These are phyloP conservation scores for Monochamus alternatus DNA, from an alignment of 2,888 invertebrate species.

Conservation along the genomic window DNA sequence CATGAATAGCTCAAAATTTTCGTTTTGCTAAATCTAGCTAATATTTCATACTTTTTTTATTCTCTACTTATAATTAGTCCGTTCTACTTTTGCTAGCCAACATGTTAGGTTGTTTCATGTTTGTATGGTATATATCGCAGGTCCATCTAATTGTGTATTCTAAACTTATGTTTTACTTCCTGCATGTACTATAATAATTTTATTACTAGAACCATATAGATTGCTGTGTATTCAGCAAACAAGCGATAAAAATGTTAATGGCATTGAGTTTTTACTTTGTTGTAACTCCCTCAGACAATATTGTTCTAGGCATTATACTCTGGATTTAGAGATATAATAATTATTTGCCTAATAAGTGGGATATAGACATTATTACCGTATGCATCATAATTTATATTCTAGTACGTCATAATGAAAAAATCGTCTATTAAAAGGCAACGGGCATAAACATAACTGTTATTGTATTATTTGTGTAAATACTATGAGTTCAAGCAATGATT, in stretches of 20 bases:
- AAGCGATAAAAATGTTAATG: background rate
- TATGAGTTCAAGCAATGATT: too few species aligned
- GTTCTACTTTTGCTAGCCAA: background rate
- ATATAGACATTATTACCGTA: too few species aligned
- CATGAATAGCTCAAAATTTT: background rate
- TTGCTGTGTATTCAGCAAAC: background rate
- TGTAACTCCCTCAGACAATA: too few species aligned
- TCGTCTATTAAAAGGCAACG: too few species aligned
- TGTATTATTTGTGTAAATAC: too few species aligned
- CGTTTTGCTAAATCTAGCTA: background rate
- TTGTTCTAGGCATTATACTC: too few species aligned
- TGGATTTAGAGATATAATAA: too few species aligned
- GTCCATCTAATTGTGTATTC: slow-evolving; percentile 2
- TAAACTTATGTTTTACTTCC: slow-evolving; percentile 7
- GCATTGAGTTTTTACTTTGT: background rate
- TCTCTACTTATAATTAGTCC: background rate
- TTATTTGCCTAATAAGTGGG: too few species aligned
- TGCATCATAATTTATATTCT: too few species aligned
- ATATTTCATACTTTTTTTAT: background rate
- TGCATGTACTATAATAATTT: background rate
- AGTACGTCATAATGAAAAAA: too few species aligned
- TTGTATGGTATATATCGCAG: background rate
- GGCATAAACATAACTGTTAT: too few species aligned
- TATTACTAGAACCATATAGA: background rate
- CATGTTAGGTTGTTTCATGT: background rate